Conservation (phyloP, 2,888 invertebrate genomes). For the Eupithecia tripunctaria region DNA sequence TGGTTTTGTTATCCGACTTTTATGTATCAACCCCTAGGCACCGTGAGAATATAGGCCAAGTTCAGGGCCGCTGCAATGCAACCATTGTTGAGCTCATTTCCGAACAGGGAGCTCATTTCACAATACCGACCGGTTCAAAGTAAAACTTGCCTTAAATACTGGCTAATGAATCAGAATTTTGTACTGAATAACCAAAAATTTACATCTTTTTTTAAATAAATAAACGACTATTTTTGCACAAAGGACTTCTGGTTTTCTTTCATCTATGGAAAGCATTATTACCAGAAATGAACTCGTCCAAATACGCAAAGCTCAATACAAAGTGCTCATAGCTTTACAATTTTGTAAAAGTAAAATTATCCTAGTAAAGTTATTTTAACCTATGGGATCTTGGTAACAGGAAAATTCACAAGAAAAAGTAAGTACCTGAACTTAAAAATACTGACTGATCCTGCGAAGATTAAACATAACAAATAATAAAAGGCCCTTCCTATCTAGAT, state of each 20-base stretch:
- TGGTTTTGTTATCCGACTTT: constrained; percentile 14
- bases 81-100: constrained; percentile 56
- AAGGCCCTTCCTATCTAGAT: background rate
- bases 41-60: constrained; percentile 81
- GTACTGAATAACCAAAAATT: background rate
- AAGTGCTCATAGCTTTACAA: background rate
- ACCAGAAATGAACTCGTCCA: background rate
- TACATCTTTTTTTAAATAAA: background rate
- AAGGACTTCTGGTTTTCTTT: background rate
- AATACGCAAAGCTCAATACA: background rate
- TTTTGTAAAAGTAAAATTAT: background rate
- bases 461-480: background rate
- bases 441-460: background rate
- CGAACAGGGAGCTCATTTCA: constrained; percentile 48
- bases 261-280: constrained; percentile 2
- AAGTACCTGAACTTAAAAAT: background rate
- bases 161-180: constrained; percentile 40
- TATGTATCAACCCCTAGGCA: constrained; percentile 38
- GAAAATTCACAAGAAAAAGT: background rate
- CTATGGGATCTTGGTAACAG: background rate
- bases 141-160: constrained; percentile 60
- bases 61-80: constrained; percentile 70
- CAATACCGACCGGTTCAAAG: constrained; percentile 56
- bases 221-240: background rate
- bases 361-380: background rate